A percentile compares a stretch with the other conserved stretches of the same genome.
Conservation (phyloP, 2,888 invertebrate species). For the Lithophane socia region DNA sequence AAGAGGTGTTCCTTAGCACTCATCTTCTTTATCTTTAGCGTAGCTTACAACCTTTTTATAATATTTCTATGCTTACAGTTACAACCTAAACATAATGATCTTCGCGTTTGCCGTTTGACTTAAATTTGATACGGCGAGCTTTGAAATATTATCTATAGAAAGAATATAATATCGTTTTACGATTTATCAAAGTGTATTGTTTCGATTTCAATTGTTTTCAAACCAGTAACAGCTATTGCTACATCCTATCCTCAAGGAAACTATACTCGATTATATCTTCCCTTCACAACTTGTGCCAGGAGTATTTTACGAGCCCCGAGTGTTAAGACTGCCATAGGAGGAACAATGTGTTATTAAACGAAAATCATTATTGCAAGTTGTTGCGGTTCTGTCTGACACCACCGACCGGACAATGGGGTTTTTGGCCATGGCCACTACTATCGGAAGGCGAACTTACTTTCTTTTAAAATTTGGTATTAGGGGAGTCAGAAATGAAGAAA, state of each 20-base stretch:
- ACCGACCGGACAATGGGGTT: conserved; percentile 68
- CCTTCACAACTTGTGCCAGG: conserved; percentile 57
- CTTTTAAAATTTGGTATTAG: neutral
- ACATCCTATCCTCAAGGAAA: neutral
- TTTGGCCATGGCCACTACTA: conserved; percentile 64
- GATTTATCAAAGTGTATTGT: neutral
- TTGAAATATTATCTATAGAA: neutral
- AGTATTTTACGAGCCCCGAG: conserved; percentile 76
- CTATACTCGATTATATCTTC: neutral
- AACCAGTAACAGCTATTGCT: neutral
- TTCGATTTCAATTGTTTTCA: neutral
- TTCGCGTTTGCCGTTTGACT: neutral
- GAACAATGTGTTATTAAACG: conserved; percentile 87
- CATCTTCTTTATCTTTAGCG: neutral
- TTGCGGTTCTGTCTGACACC: conserved; percentile 70
- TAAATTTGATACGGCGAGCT: neutral
- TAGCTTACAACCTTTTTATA: neutral
- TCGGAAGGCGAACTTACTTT: neutral
- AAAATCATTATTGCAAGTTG: conserved; percentile 79
- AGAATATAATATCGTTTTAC: conserved; percentile 1
- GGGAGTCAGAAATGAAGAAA: neutral
- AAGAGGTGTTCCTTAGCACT: no score
- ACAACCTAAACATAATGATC: neutral
- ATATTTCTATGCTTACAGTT: no score
- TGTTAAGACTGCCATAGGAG: conserved; percentile 73